phyloP scores from a whole-genome alignment of 2,888 invertebrate genomes.

The Glaucopsyche alexis region DNA sequence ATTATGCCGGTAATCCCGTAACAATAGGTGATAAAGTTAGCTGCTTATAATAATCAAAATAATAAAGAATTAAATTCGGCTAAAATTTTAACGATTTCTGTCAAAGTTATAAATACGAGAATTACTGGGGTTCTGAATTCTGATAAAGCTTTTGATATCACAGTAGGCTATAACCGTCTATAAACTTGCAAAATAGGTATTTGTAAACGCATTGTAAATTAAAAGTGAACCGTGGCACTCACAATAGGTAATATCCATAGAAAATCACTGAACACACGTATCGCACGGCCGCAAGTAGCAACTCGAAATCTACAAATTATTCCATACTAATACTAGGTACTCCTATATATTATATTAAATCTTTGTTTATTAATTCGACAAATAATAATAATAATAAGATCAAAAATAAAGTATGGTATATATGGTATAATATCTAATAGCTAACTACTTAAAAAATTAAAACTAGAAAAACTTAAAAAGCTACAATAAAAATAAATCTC shows the following conservation, averaged over 20 bases:
- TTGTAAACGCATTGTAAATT: slow-evolving; percentile 15
- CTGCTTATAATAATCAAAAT: neutral
- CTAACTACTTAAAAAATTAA: too few relatives aligned
- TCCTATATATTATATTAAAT: too few relatives aligned
- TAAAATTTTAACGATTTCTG: too few relatives aligned
- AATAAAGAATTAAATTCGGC: neutral
- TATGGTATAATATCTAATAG: too few relatives aligned
- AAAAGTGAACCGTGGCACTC: slow-evolving; percentile 8
- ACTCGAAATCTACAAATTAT: neutral
- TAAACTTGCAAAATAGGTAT: neutral
- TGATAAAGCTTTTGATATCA: neutral
- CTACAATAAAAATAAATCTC: too few relatives aligned
- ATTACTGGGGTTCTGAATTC: too few relatives aligned
- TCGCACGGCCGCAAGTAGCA: slow-evolving; percentile 13
- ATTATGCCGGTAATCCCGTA: neutral
- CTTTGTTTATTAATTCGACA: too few relatives aligned
- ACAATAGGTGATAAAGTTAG: neutral
- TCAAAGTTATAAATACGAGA: too few relatives aligned
- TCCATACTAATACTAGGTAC: too few relatives aligned
- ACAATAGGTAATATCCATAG: neutral
- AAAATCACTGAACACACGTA: slow-evolving; percentile 16
- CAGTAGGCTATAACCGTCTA: neutral
- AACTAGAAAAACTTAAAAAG: too few relatives aligned
- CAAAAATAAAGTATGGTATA: too few relatives aligned
- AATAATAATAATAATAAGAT: too few relatives aligned